Percentiles rank a stretch among this genome's conserved stretches.
These are phyloP conservation scores for Cladopsammia gracilis DNA, from an alignment of 64 coral and sea anemone genomes.

Conservation along the genomic window DNA sequence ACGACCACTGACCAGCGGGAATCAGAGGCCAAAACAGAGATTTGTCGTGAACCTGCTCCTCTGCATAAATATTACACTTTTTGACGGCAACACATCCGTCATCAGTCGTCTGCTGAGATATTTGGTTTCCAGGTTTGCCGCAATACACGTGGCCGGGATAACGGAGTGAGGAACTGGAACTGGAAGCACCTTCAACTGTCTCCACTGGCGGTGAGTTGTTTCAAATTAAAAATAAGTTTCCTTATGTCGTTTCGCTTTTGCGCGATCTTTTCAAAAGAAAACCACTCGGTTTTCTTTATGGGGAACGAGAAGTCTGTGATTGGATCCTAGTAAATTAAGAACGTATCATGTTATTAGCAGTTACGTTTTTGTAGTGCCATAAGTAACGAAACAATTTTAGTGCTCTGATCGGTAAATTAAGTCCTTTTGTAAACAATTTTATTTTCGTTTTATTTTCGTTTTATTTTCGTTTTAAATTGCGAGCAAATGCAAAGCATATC, in stretches of 20 bases:
- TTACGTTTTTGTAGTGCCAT: no score
- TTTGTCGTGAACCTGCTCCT: not conserved
- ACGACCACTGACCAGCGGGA: no score
- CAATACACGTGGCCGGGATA: not conserved
- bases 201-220: not conserved
- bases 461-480: no score
- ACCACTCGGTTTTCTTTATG: slow-evolving; percentile 55
- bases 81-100: not conserved
- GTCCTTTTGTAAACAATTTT: no score
- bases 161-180: no score
- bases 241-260: slow-evolving; percentile 58
- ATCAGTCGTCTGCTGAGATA: not conserved
- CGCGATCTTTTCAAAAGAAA: slow-evolving; percentile 8
- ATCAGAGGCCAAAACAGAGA: no score
- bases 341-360: not conserved
- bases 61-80: not conserved
- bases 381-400: no score
- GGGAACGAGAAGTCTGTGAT: slow-evolving; percentile 60
- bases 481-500: no score
- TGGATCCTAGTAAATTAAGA: slow-evolving; percentile 48
- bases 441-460: no score
- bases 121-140: not conserved
- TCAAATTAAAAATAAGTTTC: slow-evolving; percentile 39
- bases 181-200: not conserved
- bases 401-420: no score